Evolutionary conservation across 2,888 invertebrate genomes (phyloP).

Genomic region (Dryomyza anilis): DNA sequence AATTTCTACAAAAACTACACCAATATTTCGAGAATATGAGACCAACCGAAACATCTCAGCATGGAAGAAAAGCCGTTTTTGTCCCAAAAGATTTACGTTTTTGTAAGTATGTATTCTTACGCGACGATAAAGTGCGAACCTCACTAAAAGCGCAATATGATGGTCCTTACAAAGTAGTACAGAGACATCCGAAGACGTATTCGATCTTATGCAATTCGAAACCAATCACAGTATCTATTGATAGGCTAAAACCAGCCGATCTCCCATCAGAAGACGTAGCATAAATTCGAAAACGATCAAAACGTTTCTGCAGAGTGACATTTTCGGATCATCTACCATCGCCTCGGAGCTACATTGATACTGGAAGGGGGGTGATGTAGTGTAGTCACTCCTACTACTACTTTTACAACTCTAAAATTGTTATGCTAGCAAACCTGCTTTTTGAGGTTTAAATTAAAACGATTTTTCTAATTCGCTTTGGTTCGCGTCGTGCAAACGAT

Average conservation of each 20-base stretch:
- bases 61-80: too few species aligned
- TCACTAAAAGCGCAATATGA: background rate
- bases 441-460: too few species aligned
- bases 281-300: background rate
- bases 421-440: too few species aligned
- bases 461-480: too few species aligned
- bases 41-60: too few species aligned
- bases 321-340: background rate
- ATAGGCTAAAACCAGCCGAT: background rate
- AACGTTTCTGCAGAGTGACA: background rate
- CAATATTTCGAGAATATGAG: background rate
- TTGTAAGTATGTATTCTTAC: background rate
- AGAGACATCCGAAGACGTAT: background rate
- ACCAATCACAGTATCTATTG: background rate
- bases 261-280: background rate
- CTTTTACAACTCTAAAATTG: too few species aligned
- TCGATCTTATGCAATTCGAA: background rate
- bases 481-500: too few species aligned
- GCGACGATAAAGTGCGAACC: background rate
- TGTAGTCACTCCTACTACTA: background rate
- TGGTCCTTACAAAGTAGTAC: background rate
- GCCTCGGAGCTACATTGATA: background rate
- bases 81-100: background rate
- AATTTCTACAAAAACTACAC: background rate
- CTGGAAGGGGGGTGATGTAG: background rate